Base-by-base conservation (phyloP, 2,113 vertebrate species). In the Sceloporus tristichus region DNA sequence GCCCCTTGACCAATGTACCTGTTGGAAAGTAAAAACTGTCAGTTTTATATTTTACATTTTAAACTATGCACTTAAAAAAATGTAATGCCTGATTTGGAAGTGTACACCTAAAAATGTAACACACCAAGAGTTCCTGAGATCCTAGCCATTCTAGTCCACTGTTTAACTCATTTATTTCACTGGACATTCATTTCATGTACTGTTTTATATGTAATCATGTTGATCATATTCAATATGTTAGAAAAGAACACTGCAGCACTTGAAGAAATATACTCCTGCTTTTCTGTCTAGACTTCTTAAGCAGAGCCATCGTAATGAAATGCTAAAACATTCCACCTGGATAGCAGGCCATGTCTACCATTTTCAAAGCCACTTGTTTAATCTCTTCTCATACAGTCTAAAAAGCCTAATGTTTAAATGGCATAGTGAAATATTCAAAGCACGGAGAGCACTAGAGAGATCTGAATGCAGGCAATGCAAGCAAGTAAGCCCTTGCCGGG, bases 281-380 rank as follows among this genome's bases (percentile, higher is more conserved):
- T 83, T 94, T 71, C 91, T 78, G 59, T 42, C 68, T 79, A 87
- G 59, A 65, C 42, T 73, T 65, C 53, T 16, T 65, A 76, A 48
- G 40, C 40, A 42, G 62, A 90, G 48, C 25, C 29, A 74, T 70
- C 38, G 27, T 16, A 54, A 1, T 13, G 38, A 85, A 89, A 90
- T n/a, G 11, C 53, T 86, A 78, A 75, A 85, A 11, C 65, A 19
- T 74, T 84, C 40, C 87, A 88, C 82, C n/a, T 87, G 29, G 4
- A 11, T 87, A 82, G 79, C 90, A 91, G 6, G 38, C 78, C 85
- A 9, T 87, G 84, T 78, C 89, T 80, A 53, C 86, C 92, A 85
- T 6, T 90, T 84, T 94, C 82, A 62, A 70, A 92, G 90, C 86
- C 88, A 91, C 86, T 89, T 1, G 91, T 91, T 94, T 91, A 87